Conservation (phyloP, 2,888 invertebrate species). For the Melipona beecheii region DNA sequence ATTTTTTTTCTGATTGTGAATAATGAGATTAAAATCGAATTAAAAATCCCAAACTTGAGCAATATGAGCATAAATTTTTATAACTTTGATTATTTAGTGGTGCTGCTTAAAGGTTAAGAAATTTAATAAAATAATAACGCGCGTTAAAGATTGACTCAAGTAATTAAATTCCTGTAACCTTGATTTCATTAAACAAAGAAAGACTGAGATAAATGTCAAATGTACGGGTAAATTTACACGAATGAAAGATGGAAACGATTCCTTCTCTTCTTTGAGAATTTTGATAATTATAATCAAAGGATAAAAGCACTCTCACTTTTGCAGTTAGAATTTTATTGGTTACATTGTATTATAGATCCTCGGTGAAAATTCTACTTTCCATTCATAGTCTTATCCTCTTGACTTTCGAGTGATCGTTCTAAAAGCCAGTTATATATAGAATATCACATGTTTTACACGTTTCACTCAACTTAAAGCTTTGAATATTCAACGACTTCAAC, state of each 20-base stretch:
- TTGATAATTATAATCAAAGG: neutral
- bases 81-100: no score
- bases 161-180: no score
- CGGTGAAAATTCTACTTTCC: neutral
- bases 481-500: slow-evolving; percentile 10
- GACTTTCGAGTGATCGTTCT: neutral
- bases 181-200: no score
- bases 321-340: neutral
- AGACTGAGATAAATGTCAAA: neutral
- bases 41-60: no score
- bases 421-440: neutral
- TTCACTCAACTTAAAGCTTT: slow-evolving; percentile 13
- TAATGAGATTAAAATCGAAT: no score
- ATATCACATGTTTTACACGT: slow-evolving; percentile 4
- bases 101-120: no score
- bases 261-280: neutral
- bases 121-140: no score
- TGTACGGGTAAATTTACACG: neutral
- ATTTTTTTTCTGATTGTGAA: no score
- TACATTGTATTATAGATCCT: neutral
- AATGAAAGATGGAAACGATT: neutral
- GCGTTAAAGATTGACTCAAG: no score
- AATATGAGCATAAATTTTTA: no score
- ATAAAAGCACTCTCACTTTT: neutral
- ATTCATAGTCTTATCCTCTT: neutral